These are phyloP conservation scores for Homarus gammarus DNA, from an alignment of 2,888 invertebrate genomes.

Conservation along the genomic window DNA sequence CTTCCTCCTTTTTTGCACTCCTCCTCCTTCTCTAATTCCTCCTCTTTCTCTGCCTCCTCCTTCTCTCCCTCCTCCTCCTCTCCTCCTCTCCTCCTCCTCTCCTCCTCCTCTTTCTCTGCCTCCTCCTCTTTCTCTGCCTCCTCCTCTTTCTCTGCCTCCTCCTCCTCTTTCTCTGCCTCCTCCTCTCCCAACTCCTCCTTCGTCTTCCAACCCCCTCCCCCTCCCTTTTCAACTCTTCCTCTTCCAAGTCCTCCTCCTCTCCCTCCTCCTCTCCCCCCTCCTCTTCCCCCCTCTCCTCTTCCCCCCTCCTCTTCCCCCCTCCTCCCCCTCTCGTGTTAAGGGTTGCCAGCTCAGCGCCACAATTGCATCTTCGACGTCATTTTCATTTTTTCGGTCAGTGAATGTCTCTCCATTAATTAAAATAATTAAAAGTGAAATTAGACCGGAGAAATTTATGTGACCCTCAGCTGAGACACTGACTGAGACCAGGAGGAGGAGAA, in stretches of 20 bases:
- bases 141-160: background rate
- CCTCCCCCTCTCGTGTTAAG: background rate
- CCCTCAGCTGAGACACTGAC: conserved; percentile 24
- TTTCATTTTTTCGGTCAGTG: conserved; percentile 31
- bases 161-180: background rate
- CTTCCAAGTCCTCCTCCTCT: background rate
- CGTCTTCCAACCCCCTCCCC: background rate
- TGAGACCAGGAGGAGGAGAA: background rate
- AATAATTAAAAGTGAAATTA: conserved; percentile 58
- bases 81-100: background rate
- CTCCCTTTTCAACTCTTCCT: background rate
- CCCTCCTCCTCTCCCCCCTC: background rate
- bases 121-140: background rate
- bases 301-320: background rate
- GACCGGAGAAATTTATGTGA: conserved; percentile 44
- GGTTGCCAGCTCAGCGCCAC: conserved; percentile 15
- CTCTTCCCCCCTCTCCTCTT: background rate
- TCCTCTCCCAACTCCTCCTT: background rate
- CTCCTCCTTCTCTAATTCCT: background rate
- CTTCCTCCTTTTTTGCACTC: too few relatives aligned
- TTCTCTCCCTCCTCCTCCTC: background rate
- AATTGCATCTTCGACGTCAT: conserved; percentile 39
- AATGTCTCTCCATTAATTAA: conserved; percentile 39
- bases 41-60: background rate
- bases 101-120: background rate